Evolutionary conservation across 2,797 vertebrate species (phyloP), one percentile per base, ranked within the genome.

Genomic region (Philypnodon macrostomus): DNA sequence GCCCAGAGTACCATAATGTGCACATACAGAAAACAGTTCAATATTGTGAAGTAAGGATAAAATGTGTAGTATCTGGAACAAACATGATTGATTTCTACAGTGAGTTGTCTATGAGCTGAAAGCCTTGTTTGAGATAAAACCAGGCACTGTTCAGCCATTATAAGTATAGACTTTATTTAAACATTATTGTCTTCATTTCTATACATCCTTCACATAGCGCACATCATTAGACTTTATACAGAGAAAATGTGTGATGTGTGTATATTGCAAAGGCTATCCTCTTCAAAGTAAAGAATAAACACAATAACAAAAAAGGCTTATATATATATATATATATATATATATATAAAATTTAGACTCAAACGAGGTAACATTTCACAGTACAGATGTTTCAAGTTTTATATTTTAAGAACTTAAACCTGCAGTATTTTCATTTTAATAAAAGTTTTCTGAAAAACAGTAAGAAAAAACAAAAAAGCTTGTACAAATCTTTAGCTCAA

Each of bases 331-430:
- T 37, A 37, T 37, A 37, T 41, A 34, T 40, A 53, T 32, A 33
- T 51, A 70, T 73, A 37, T 18, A 37, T 37, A 37, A 70, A 89
- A 73, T 93, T 94, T 93, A 85, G 92, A 93, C 80, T 89, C 86
- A 88, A 84, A 92, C 90, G 93, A 95, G 93, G 94, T 96, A 95
- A 95, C 91, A 93, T 91, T 97, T 98, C 95, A 99, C 95, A 98
- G 95, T 97, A 95, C 87, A 91, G 91, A 93, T 91, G 87, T 90
- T 96, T 97, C 94, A 97, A 96, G 93, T 94, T 79, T 92, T 37
- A 50, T 73, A 58, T 62, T 47, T 73, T 79, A 83, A 85, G 91
- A 95, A 94, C 90, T 92, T 93, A 90, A 84, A 93, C 91, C 91
- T 93, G 92, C 87, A 90, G 81, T 85, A 73, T 87, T 63, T 47